Base-by-base conservation (phyloP, 1,140 invertebrate genomes). In the Chironomus striatipennis region DNA sequence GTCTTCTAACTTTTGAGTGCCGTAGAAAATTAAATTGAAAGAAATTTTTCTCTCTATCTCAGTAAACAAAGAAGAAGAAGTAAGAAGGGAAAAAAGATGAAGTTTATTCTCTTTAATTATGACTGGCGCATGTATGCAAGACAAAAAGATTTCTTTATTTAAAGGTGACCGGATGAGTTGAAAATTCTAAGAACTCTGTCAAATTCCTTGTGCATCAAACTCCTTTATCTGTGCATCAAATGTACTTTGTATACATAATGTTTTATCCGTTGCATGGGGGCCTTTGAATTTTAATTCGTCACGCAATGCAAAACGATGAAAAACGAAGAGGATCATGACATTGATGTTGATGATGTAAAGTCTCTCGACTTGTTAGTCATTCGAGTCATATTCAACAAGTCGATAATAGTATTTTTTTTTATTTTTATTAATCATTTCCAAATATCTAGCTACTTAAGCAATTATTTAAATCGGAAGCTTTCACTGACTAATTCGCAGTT, bases 131-230 rank as follows among this genome's bases (percentile, higher is more conserved):
- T 57, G 12, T 15, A 57, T 47, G 24, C 24, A 34, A 34, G 24
- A 34, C 24, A 34, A 34, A 57, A 57, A n/a, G n/a, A 57, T 57
- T 57, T 57, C 47, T 57, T 57, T n/a, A 57, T 57, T 57, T 57
- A 57, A 57, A 57, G 47, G 47, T 57, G 47, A 57, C 47, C 47
- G 47, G n/a, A 57, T 57, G 47, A 57, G n/a, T 57, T 57, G 12
- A 57, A 57, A 0, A 15, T 57, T 57, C n/a, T 57, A 57, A 10
- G 43, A 47, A 47, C 43, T 34, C 24, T 34, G 24, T 34, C 24
- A 34, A 47, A 15, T 57, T 57, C 47, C n/a, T 57, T 15, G 47
- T 57, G 47, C 47, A 57, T 57, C 24, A 34, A 34, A 34, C 24
- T 34, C 24, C 24, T 34, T 34, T 34, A 34, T 34, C 24, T 34